A percentile compares a stretch with the other conserved stretches of the same genome.
Conservation (phyloP, 2,888 invertebrate genomes). For the Cotesia congregata region DNA sequence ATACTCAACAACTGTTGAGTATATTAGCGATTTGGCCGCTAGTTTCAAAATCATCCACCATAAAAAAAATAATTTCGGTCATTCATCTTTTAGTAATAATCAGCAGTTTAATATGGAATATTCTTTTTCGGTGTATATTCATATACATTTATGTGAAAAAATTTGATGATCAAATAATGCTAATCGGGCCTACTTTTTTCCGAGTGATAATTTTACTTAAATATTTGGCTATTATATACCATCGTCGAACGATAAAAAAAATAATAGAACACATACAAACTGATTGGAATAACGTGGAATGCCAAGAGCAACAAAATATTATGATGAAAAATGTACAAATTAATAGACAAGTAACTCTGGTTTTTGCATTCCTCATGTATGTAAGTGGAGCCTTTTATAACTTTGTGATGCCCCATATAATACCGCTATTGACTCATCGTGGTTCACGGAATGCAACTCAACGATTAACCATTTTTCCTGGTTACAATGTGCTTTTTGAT, state of each 20-base stretch:
- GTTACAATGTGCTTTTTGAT: slow-evolving; percentile 49
- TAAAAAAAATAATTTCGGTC: not conserved
- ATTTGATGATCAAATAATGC: not conserved
- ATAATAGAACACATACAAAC: slow-evolving; percentile 33
- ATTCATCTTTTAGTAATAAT: not conserved
- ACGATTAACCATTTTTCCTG: slow-evolving; percentile 39
- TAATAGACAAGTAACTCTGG: slow-evolving; percentile 31
- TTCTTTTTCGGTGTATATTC: not conserved
- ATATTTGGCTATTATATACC: slow-evolving; percentile 24
- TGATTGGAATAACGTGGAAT: slow-evolving; percentile 44
- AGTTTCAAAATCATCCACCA: not conserved
- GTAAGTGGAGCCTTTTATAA: slow-evolving; percentile 35
- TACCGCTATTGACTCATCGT: not conserved
- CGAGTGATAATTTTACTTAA: slow-evolving; percentile 19
- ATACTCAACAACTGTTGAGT: not conserved
- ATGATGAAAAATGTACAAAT: slow-evolving; percentile 37
- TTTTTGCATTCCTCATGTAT: slow-evolving; percentile 39
- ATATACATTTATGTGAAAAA: not conserved
- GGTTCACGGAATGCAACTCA: not conserved
- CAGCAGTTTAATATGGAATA: not conserved
- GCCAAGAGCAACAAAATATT: slow-evolving; percentile 39
- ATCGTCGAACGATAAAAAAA: slow-evolving; percentile 24
- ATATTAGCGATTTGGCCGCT: not conserved
- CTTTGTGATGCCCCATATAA: slow-evolving; percentile 34
- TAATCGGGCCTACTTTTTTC: not conserved